Percentiles rank a stretch among this genome's conserved stretches.
Conservation (phyloP, 2,888 invertebrate genomes). For the Melolontha melolontha region DNA sequence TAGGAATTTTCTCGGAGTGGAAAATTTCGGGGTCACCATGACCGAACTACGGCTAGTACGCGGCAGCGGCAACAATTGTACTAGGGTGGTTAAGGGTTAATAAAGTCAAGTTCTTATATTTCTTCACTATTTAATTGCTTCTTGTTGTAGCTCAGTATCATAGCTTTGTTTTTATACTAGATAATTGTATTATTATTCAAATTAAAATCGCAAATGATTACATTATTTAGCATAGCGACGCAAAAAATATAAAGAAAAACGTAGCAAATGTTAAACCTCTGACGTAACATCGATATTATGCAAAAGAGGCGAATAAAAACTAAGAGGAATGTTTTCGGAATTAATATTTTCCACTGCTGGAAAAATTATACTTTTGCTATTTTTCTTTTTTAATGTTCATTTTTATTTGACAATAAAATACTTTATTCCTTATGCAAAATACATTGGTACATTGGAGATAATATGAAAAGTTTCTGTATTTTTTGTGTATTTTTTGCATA, state of each 20-base stretch:
- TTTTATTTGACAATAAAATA: constrained; percentile 33
- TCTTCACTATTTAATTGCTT: no score
- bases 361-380: constrained; percentile 6
- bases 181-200: no score
- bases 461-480: constrained; percentile 19
- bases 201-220: neutral
- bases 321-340: no score
- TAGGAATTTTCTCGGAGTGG: no score
- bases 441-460: constrained; percentile 18
- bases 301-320: neutral
- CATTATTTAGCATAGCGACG: neutral
- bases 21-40: no score
- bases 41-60: no score
- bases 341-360: no score
- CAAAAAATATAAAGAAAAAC: neutral
- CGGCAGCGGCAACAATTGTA: no score
- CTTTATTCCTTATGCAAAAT: constrained; percentile 19
- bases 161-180: no score
- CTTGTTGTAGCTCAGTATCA: no score
- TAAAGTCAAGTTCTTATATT: no score
- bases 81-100: no score
- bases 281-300: constrained; percentile 28
- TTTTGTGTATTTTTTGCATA: constrained; percentile 2
- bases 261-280: constrained; percentile 3
- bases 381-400: constrained; percentile 17